Evolutionary conservation across 2,888 invertebrate species (phyloP).

Genomic region (Fissipunctia ypsillon): DNA sequence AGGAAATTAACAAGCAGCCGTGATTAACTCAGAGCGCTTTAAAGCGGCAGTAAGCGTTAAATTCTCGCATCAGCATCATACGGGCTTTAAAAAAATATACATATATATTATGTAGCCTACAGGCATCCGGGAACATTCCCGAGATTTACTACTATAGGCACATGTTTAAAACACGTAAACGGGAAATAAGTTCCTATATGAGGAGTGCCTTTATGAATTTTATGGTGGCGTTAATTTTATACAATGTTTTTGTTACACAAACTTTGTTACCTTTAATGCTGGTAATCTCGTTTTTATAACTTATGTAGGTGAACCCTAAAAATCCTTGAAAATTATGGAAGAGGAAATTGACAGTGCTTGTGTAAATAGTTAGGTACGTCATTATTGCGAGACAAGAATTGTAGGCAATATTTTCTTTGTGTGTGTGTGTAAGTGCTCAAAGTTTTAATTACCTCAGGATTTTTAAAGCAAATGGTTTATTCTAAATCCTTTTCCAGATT

Average conservation of each 20-base stretch:
- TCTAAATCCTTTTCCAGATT: not conserved
- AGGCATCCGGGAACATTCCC: constrained; percentile 18
- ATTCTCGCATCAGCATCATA: constrained; percentile 46
- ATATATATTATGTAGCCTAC: constrained; percentile 34
- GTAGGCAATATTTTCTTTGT: not conserved
- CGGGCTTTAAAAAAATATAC: constrained; percentile 59
- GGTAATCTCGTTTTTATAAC: constrained; percentile 31
- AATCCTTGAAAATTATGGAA: not conserved
- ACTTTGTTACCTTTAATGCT: constrained; percentile 23
- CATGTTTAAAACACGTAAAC: constrained; percentile 68
- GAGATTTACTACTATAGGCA: constrained; percentile 70
- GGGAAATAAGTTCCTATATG: constrained; percentile 56
- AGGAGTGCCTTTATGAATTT: constrained; percentile 33
- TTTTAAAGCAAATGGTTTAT: too few species aligned
- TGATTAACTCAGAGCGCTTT: constrained; percentile 58
- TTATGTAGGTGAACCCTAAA: not conserved
- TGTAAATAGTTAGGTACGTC: not conserved
- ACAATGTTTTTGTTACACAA: constrained; percentile 11
- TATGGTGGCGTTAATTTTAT: constrained; percentile 38
- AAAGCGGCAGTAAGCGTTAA: constrained; percentile 49
- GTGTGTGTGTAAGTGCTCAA: too few species aligned
- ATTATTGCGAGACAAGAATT: not conserved
- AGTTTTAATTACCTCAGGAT: too few species aligned
- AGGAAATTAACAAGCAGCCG: constrained; percentile 45
- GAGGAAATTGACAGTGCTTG: not conserved